phyloP scores from a whole-genome alignment of 2,888 invertebrate genomes.

The Clepsis dumicolana region DNA sequence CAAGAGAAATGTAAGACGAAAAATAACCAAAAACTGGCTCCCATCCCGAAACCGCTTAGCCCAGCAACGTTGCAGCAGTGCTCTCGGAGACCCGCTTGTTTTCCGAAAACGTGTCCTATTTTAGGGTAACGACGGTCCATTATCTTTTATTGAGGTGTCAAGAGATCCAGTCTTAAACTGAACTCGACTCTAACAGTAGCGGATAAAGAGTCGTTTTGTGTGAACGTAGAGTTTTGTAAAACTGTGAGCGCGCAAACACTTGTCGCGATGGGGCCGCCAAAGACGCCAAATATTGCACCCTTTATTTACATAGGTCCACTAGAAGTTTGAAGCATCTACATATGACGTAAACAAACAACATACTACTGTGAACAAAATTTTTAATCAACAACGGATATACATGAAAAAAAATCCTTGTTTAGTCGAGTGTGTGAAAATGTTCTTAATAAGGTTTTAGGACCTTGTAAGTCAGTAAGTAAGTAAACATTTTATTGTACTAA shows the following conservation, averaged over 20 bases:
- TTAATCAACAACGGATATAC: not conserved
- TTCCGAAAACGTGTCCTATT: conserved; percentile 65
- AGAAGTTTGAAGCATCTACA: conserved; percentile 78
- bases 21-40: conserved; percentile 76
- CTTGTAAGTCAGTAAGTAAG: too few species aligned
- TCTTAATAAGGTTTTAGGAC: too few species aligned
- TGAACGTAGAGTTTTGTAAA: conserved; percentile 58
- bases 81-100: conserved; percentile 53
- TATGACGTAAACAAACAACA: conserved; percentile 13
- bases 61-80: conserved; percentile 69
- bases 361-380: not conserved
- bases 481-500: too few species aligned
- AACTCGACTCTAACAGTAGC: conserved; percentile 44
- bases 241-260: conserved; percentile 68
- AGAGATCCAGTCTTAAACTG: conserved; percentile 50
- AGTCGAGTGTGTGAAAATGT: too few species aligned
- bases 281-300: conserved; percentile 79
- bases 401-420: too few species aligned
- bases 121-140: conserved; percentile 57
- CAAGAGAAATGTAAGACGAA: conserved; percentile 50
- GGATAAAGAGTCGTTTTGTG: conserved; percentile 52
- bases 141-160: conserved; percentile 66
- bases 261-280: conserved; percentile 78
- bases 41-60: conserved; percentile 71
- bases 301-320: conserved; percentile 83